Evolutionary conservation across 1,140 invertebrate genomes (phyloP), one percentile per base, ranked within the genome.

Genomic region (Anastatus disparis): DNA sequence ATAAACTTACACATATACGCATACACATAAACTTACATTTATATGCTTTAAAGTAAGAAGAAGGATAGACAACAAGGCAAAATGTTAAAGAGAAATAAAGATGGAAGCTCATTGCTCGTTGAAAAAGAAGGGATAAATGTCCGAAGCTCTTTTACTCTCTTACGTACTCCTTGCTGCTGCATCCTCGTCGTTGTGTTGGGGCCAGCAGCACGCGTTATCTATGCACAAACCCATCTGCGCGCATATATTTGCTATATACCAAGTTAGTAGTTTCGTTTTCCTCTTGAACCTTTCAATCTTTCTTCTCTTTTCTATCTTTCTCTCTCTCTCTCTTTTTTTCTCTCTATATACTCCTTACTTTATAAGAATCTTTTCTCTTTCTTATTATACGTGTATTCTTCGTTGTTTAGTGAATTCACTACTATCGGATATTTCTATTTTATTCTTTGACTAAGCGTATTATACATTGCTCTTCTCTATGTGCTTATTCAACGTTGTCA

Each of bases 121-220:
- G 53, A 64, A 31, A 44, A 38, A n/a, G 66, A 31, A 53, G 48
- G 38, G 38, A 44, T 44, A 55, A 53, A 55, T 44, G 59, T 31
- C 35, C n/a, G 59, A 12, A n/a, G n/a, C n/a, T n/a, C n/a, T n/a
- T n/a, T n/a, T n/a, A n/a, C n/a, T n/a, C n/a, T n/a, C n/a, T n/a
- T n/a, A n/a, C n/a, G n/a, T n/a, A n/a, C n/a, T n/a, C n/a, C n/a
- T n/a, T n/a, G n/a, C 31, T n/a, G 66, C 64, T 58, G 50, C 44
- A 56, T 15, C 65, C n/a, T 76, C 66, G 61, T 70, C 52, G 73
- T n/a, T n/a, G n/a, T n/a, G n/a, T n/a, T n/a, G n/a, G n/a, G n/a
- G n/a, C n/a, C n/a, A n/a, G n/a, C n/a, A n/a, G n/a, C n/a, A n/a
- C 76, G 75, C 76, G 78, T 78, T 80, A 80, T 80, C 79, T 78